Evolutionary conservation across 2,888 invertebrate species (phyloP).

Genomic region (Apamea sordens): DNA sequence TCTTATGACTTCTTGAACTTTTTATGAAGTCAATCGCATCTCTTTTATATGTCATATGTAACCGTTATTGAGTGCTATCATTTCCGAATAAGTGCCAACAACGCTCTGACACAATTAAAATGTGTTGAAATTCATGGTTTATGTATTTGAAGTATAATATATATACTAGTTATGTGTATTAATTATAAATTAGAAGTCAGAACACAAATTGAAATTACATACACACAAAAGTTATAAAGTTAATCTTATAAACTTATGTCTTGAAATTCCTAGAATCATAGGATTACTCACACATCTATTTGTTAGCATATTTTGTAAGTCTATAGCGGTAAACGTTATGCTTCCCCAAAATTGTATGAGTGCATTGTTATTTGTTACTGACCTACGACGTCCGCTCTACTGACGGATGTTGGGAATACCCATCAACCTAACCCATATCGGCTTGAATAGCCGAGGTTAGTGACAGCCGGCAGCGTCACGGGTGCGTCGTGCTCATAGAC

Average conservation of each 20-base stretch:
- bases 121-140: constrained; percentile 2
- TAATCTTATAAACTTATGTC: not conserved
- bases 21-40: constrained; percentile 18
- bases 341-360: not conserved
- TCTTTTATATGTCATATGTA: constrained; percentile 9
- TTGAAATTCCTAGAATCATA: not conserved
- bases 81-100: not conserved
- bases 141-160: not conserved
- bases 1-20: constrained; percentile 33
- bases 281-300: not conserved
- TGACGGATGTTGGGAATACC: constrained; percentile 46
- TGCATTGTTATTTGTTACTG: constrained; percentile 45
- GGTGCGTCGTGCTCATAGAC: constrained; percentile 1
- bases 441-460: constrained; percentile 33
- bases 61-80: constrained; percentile 22
- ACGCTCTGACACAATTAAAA: constrained; percentile 3
- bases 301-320: not conserved
- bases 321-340: not conserved
- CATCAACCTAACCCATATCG: constrained; percentile 22
- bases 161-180: not conserved
- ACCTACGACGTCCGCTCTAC: constrained; percentile 33
- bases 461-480: constrained; percentile 2
- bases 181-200: not conserved
- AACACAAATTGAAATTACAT: not conserved
- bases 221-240: not conserved